These are phyloP conservation scores for Nibea albiflora DNA, from an alignment of 2,113 vertebrate species.

Conservation along the genomic window DNA sequence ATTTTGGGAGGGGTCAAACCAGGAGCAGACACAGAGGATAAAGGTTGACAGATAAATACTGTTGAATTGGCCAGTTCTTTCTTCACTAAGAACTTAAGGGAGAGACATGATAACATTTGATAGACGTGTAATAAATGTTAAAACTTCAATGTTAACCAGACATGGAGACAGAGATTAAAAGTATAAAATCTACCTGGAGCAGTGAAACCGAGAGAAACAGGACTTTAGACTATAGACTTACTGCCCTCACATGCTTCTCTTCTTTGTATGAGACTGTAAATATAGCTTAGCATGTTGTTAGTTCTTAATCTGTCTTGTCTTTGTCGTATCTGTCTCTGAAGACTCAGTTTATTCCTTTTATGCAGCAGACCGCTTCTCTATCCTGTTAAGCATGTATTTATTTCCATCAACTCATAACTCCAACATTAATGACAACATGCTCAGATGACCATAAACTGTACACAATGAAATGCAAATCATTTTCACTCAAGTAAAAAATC, in stretches of 20 bases:
- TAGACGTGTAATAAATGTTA: no score
- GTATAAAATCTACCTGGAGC: neutral
- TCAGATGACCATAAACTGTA: neutral
- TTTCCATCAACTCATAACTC: neutral
- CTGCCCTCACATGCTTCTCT: neutral
- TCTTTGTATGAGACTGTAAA: neutral
- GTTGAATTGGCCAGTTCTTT: neutral
- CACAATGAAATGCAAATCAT: neutral
- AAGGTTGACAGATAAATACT: neutral
- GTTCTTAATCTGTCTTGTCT: no score
- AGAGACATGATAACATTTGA: no score
- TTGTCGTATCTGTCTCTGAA: neutral
- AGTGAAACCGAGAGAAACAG: neutral
- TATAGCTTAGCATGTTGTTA: neutral
- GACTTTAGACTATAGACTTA: neutral
- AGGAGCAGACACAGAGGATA: neutral
- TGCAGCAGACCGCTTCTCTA: neutral
- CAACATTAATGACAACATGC: constrained; percentile 3
- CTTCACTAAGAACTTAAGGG: no score
- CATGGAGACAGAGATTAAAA: no score
- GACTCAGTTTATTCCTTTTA: neutral
- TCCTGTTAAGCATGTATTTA: neutral
- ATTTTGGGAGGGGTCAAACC: neutral
- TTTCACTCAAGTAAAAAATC: neutral
- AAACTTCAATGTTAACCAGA: no score